Percentiles rank a stretch among this genome's conserved stretches.
phyloP scores from a whole-genome alignment of 2,113 vertebrate genomes.

The Oncorhynchus mykiss region DNA sequence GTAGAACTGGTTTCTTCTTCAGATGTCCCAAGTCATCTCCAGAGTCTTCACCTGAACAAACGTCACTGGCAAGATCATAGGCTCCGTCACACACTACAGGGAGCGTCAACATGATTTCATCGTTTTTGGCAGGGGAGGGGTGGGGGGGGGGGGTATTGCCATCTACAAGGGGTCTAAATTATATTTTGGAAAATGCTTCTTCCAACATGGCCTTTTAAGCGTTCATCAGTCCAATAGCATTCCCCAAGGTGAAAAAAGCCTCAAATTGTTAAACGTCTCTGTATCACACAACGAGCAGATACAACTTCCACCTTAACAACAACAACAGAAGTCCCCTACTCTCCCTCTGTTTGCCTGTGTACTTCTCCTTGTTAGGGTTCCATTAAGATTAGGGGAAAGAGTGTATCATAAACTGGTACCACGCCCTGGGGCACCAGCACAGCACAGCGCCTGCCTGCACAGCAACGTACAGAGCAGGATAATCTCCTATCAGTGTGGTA shows the following conservation, averaged over 20 bases:
- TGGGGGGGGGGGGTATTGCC: no score
- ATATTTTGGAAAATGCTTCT: no score
- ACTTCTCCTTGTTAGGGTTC: conserved; percentile 91
- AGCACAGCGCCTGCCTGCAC: conserved; percentile 72
- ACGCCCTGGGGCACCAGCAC: conserved; percentile 78
- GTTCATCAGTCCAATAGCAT: no score
- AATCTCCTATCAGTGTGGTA: conserved; percentile 91
- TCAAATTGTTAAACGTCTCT: conserved; percentile 1
- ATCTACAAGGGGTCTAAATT: no score
- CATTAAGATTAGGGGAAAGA: conserved; percentile 89
- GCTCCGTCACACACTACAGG: no score
- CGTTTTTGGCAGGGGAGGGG: no score
- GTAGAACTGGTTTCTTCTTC: conserved; percentile 28
- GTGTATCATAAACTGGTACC: conserved; percentile 90
- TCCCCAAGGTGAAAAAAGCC: no score
- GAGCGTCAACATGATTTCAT: no score
- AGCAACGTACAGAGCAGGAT: conserved; percentile 79
- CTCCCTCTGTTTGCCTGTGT: conserved; percentile 80
- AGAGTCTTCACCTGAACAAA: no score
- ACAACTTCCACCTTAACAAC: conserved; percentile 23
- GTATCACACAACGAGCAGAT: not conserved
- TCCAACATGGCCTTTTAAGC: no score
- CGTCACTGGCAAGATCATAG: no score
- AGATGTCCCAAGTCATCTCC: no score
- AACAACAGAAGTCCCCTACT: conserved; percentile 33